Percentiles rank a stretch among this genome's conserved stretches.
Evolutionary conservation across 2,888 invertebrate genomes (phyloP).

Genomic region (Itoplectis maculator): DNA sequence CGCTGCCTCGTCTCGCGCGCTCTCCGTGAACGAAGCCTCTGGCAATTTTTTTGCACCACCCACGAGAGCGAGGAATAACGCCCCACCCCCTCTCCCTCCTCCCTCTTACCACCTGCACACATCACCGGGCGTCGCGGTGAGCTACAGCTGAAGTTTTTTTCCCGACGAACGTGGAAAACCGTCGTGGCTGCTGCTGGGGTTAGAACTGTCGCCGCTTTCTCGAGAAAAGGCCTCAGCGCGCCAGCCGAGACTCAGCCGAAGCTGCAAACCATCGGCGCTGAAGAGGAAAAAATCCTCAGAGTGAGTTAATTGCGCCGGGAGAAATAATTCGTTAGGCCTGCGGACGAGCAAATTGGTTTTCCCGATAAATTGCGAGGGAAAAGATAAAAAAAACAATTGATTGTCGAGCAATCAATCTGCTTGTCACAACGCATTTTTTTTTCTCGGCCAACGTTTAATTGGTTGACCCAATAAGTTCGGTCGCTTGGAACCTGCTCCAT

Average conservation of each 20-base stretch:
- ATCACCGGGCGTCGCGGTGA: conserved; percentile 1
- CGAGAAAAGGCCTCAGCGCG: not conserved
- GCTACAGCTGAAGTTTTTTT: conserved; percentile 27
- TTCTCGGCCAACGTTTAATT: not conserved
- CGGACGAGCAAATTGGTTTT: too few relatives aligned
- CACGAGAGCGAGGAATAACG: conserved; percentile 45
- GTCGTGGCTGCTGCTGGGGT: conserved; percentile 18
- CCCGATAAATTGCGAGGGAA: too few relatives aligned
- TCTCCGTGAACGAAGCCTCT: conserved; percentile 26
- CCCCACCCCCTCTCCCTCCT: too few relatives aligned
- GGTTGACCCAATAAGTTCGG: not conserved
- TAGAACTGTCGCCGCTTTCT: conserved; percentile 1
- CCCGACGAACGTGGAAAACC: conserved; percentile 22
- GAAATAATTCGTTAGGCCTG: too few relatives aligned
- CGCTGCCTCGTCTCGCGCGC: conserved; percentile 7
- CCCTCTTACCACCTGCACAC: conserved; percentile 41
- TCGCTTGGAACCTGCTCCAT: not conserved
- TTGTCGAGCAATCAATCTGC: too few relatives aligned
- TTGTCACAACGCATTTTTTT: not conserved
- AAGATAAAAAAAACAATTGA: not conserved
- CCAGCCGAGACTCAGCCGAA: not conserved
- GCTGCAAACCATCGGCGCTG: not conserved
- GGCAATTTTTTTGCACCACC: conserved; percentile 39
- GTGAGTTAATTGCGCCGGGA: conserved; percentile 2
- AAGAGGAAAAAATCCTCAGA: not conserved